Conservation (phyloP, 2,888 invertebrate genomes). For the Elaeidobius kamerunicus region DNA sequence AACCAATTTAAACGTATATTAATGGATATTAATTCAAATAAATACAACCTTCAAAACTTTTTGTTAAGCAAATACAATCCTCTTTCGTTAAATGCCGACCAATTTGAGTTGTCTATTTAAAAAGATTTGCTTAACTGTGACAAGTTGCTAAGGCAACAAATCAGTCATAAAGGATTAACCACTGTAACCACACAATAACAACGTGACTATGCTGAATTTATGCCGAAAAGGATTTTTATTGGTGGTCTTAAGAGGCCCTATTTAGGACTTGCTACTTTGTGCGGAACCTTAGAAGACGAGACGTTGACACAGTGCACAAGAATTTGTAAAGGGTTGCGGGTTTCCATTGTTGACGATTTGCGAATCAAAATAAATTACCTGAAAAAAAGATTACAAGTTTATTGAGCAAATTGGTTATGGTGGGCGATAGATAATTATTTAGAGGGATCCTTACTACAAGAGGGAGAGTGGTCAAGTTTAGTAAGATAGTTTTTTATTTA, state of each 20-base stretch:
- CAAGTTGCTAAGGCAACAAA: slow-evolving; percentile 29
- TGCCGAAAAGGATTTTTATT: slow-evolving; percentile 25
- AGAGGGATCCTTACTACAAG: no score
- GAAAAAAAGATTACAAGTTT: slow-evolving; percentile 2
- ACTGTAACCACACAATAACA: slow-evolving; percentile 24
- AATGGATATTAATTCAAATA: slow-evolving; percentile 19
- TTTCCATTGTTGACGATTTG: slow-evolving; percentile 2
- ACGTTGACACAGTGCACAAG: slow-evolving; percentile 13
- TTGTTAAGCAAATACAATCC: slow-evolving; percentile 23
- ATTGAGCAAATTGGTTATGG: slow-evolving; percentile 5
- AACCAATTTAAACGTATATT: neutral
- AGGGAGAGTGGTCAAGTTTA: neutral
- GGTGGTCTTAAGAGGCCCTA: slow-evolving; percentile 20
- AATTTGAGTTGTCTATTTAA: slow-evolving; percentile 18
- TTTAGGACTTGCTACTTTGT: slow-evolving; percentile 19
- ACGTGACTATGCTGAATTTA: slow-evolving; percentile 29
- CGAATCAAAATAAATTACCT: slow-evolving; percentile 13
- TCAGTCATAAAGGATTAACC: slow-evolving; percentile 26
- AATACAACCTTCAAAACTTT: slow-evolving; percentile 20
- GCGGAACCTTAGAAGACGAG: slow-evolving; percentile 14
- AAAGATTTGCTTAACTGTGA: slow-evolving; percentile 27
- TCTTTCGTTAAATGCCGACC: slow-evolving; percentile 22
- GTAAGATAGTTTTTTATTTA: no score
- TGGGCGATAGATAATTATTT: neutral
- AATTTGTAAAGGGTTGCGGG: slow-evolving; percentile 21